Evolutionary conservation across 2,113 vertebrate genomes (phyloP).

Genomic region (Bubalus kerabau): DNA sequence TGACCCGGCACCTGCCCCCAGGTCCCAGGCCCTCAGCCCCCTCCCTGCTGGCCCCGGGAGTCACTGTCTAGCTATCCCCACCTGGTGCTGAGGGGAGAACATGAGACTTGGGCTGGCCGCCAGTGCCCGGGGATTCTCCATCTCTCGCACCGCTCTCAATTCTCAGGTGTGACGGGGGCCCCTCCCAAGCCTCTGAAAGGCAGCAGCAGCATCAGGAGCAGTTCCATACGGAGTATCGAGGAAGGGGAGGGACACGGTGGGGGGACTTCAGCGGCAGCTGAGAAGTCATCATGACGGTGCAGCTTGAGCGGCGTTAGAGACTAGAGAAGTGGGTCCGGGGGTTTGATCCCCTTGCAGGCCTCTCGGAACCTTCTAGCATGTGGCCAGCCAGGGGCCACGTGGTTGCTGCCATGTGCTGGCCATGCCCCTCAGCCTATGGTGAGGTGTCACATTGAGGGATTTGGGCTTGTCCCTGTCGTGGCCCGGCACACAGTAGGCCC

Average conservation of each 20-base stretch:
- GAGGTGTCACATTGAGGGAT: neutral
- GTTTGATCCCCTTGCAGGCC: fast-evolving
- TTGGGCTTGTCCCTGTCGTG: fast-evolving
- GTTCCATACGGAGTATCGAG: fast-evolving
- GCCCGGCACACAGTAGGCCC: neutral
- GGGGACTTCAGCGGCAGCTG: fast-evolving
- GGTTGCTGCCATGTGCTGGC: neutral
- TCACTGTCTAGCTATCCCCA: too few species aligned
- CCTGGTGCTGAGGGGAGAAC: fast-evolving
- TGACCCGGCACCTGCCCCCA: too few species aligned
- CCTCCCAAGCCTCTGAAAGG: neutral
- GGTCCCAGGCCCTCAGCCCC: neutral
- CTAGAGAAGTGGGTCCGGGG: neutral
- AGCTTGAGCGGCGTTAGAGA: neutral
- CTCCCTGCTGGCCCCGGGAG: neutral
- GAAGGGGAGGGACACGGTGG: neutral
- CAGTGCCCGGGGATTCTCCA: neutral
- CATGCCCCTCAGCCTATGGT: neutral
- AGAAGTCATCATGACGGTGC: fast-evolving
- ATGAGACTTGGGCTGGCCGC: neutral
- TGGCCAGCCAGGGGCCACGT: fast-evolving
- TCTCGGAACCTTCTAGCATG: neutral
- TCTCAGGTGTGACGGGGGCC: fast-evolving
- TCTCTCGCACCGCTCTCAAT: neutral
- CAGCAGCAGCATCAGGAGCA: neutral